A percentile compares a stretch with the other conserved stretches of the same genome.
These are phyloP conservation scores for Heteromormyrus szaboi DNA, from an alignment of 2,797 vertebrate genomes.

Conservation along the genomic window DNA sequence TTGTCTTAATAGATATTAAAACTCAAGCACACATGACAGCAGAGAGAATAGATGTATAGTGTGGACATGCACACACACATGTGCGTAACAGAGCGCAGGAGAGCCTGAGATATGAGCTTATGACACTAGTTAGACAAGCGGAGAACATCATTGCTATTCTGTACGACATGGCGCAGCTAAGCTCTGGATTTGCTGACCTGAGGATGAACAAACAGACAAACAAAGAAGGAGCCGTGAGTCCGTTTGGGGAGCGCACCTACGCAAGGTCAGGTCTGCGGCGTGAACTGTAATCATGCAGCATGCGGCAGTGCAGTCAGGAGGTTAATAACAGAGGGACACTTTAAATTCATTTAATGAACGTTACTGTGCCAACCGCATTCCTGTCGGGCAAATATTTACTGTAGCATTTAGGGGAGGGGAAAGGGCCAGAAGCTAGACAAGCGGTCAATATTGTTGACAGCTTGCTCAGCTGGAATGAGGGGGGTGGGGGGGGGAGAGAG, in stretches of 20 bases:
- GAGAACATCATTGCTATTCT: not conserved
- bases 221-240: not conserved
- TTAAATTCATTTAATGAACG: constrained; percentile 36
- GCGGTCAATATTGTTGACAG: constrained; percentile 10
- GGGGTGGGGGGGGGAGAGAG: not conserved
- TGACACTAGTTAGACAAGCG: not conserved
- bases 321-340: constrained; percentile 32
- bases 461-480: not conserved
- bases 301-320: not conserved
- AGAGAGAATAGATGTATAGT: not conserved
- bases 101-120: not conserved
- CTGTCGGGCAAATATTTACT: constrained; percentile 36
- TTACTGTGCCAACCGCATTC: constrained; percentile 26
- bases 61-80: not conserved
- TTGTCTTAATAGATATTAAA: not conserved
- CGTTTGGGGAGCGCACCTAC: not conserved
- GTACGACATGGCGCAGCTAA: not conserved
- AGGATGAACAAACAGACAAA: constrained; percentile 30
- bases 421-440: constrained; percentile 8
- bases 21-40: not conserved
- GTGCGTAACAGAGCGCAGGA: not conserved
- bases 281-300: constrained; percentile 10
- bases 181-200: constrained; percentile 23
- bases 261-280: not conserved
- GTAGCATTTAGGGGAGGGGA: not conserved